phyloP scores from a whole-genome alignment of 2,888 invertebrate genomes.

The Acleris emargana region DNA sequence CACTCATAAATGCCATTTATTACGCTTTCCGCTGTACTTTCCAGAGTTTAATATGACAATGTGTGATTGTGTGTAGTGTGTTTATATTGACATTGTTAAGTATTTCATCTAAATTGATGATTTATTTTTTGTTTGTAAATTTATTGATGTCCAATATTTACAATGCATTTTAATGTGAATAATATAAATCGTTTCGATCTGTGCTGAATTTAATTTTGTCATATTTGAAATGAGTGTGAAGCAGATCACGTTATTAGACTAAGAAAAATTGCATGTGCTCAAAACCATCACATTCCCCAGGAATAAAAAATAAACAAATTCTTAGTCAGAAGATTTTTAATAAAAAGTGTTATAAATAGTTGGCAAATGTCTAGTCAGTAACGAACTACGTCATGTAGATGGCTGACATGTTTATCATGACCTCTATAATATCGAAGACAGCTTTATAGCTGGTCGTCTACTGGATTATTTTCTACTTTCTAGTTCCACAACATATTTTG shows the following conservation, averaged over 20 bases:
- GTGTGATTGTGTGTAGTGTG: constrained; percentile 46
- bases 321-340: constrained; percentile 52
- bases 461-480: constrained; percentile 27
- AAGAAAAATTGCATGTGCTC: constrained; percentile 6
- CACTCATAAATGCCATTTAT: constrained; percentile 81
- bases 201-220: not conserved
- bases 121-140: constrained; percentile 1
- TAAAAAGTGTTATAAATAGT: constrained; percentile 65
- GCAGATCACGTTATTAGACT: too few species aligned
- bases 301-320: not conserved
- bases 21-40: constrained; percentile 47
- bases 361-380: constrained; percentile 54
- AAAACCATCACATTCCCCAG: constrained; percentile 8
- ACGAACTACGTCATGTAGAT: constrained; percentile 34
- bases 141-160: not conserved
- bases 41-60: constrained; percentile 48
- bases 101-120: constrained; percentile 3
- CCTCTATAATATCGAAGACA: constrained; percentile 39
- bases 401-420: constrained; percentile 42
- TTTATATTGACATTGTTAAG: constrained; percentile 31
- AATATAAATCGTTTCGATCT: constrained; percentile 18
- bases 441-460: constrained; percentile 34
- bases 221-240: not conserved
- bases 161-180: not conserved
- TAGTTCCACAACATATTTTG: constrained; percentile 21